Base-by-base conservation (phyloP, 2,888 invertebrate species). In the Lasioglossum malachurum region DNA sequence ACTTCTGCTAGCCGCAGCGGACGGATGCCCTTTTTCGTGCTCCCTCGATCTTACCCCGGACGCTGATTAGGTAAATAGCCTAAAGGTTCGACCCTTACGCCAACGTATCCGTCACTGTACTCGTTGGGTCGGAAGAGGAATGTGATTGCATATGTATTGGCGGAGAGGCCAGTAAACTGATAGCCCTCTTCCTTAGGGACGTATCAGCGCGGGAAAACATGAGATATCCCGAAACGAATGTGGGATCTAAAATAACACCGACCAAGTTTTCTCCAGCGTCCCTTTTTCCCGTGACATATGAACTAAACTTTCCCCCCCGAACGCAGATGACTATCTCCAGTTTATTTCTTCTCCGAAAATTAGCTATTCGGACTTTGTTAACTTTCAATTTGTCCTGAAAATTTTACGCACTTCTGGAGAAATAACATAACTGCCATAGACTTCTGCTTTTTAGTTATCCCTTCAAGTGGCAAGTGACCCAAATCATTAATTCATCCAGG, bases 21-120 rank as follows among this genome's bases (percentile, higher is more conserved):
- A 83, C 86, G 80, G 74, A 88, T 88, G 82, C 82, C 81, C 80
- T 78, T 85, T 85, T 88, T 78, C 83, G 49, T 78, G 83, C 75
- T 75, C 83, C 80, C 86, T 75, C 81, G 80, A 78, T 82, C 74
- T 80, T 83, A 60, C 87, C 83, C 83, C 60, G 85, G 86, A 90
- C 89, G 89, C 91, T 93, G 92, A 93, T 93, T 92, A 92, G 89
- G 91, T 92, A 93, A 93, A 93, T 91, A 93, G 90, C 89, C 88
- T 73, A 71, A 86, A 83, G 88, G 87, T 74, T 75, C 83, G 88
- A 87, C 84, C 86, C 88, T 79, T 49, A 49, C 84, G 75, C 76
- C 82, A 72, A 49, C 72, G 75, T 84, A 89, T 90, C 82, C 86
- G 89, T 89, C 90, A 90, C 86, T 82, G 86, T 82, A 78, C 82